Evolutionary conservation across 2,113 vertebrate species (phyloP).

Genomic region (Halcyon senegalensis): DNA sequence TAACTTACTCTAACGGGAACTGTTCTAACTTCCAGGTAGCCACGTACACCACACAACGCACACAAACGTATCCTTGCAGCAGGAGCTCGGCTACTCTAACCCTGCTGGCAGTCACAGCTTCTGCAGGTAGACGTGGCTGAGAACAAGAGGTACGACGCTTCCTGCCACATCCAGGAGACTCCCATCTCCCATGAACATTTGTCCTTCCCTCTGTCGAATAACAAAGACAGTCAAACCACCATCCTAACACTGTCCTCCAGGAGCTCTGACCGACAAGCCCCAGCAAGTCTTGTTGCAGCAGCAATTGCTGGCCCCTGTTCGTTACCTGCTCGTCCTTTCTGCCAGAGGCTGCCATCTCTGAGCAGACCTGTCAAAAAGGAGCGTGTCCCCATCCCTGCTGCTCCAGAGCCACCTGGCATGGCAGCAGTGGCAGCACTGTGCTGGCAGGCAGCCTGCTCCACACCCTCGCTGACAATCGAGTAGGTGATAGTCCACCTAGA

Average conservation of each 20-base stretch:
- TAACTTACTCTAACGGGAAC: background rate
- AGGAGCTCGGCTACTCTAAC: background rate
- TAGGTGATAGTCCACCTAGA: background rate
- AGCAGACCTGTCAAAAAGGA: background rate
- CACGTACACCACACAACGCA: rapidly evolving
- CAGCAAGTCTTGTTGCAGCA: background rate
- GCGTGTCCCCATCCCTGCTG: background rate
- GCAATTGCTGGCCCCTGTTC: background rate
- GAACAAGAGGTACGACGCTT: background rate
- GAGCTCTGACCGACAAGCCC: background rate
- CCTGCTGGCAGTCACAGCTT: background rate
- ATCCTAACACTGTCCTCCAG: background rate
- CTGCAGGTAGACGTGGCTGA: background rate
- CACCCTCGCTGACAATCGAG: background rate
- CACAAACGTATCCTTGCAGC: rapidly evolving
- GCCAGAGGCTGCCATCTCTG: background rate
- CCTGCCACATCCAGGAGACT: background rate
- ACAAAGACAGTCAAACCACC: background rate
- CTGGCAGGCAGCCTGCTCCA: background rate
- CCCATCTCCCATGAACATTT: rapidly evolving
- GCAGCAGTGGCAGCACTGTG: background rate
- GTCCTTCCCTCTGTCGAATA: background rate
- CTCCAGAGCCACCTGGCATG: background rate
- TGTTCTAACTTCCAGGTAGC: background rate
- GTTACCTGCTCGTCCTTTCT: background rate